These are phyloP conservation scores for Pseudococcus viburni DNA, from an alignment of 2,888 invertebrate genomes.

Conservation along the genomic window DNA sequence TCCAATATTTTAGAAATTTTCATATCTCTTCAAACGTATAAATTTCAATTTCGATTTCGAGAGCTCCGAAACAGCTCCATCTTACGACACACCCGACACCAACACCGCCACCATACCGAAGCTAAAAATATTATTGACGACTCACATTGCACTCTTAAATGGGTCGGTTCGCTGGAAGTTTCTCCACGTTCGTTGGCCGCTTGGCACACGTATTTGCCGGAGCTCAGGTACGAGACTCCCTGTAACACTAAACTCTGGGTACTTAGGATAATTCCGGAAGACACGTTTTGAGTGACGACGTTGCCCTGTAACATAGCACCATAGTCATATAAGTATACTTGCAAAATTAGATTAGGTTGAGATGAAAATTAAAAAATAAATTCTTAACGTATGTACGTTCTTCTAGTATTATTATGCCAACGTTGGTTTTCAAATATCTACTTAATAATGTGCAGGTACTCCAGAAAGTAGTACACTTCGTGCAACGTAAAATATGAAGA, in stretches of 20 bases:
- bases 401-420: too few species aligned
- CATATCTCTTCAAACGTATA: too few species aligned
- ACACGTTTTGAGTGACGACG: constrained; percentile 87
- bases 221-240: constrained; percentile 83
- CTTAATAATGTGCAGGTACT: not conserved
- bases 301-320: constrained; percentile 77
- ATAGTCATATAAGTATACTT: too few species aligned
- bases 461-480: not conserved
- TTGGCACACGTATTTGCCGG: constrained; percentile 89
- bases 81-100: not conserved
- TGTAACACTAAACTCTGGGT: constrained; percentile 86
- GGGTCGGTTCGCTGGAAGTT: constrained; percentile 85
- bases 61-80: not conserved
- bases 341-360: not conserved
- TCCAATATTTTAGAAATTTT: too few species aligned
- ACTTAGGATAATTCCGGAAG: constrained; percentile 88
- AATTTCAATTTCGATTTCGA: too few species aligned
- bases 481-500: not conserved
- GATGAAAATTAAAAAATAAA: not conserved
- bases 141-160: constrained; percentile 93
- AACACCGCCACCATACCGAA: not conserved
- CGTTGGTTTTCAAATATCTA: not conserved
- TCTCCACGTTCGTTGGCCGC: constrained; percentile 95
- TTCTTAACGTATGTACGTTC: not conserved
- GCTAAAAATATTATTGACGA: constrained; percentile 69